phyloP scores from a whole-genome alignment of 2,888 invertebrate genomes.

The Lymantria monacha region DNA sequence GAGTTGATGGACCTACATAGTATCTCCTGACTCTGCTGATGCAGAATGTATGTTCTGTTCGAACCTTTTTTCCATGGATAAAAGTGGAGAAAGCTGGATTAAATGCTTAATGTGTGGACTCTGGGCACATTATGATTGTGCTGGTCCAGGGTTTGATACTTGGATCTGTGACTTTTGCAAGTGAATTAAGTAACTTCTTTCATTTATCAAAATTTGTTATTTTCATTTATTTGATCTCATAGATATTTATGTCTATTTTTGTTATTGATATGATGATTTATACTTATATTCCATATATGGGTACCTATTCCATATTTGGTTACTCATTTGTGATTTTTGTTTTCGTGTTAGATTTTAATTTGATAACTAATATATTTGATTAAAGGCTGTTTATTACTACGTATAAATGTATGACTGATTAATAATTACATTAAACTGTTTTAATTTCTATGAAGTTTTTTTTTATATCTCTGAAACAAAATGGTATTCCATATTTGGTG shows the following conservation, averaged over 20 bases:
- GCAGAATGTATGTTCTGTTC: constrained; percentile 17
- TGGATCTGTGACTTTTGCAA: constrained; percentile 19
- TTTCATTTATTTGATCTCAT: constrained; percentile 12
- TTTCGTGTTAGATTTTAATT: constrained; percentile 19
- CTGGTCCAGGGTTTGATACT: constrained; percentile 8
- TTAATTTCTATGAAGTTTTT: constrained; percentile 16
- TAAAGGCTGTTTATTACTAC: constrained; percentile 11
- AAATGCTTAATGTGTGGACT: constrained; percentile 9
- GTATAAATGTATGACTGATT: constrained; percentile 14
- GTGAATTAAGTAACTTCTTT: constrained; percentile 3
- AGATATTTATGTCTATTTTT: constrained; percentile 15
- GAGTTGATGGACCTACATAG: constrained; percentile 10
- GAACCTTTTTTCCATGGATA: constrained; percentile 14
- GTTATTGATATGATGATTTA: constrained; percentile 16
- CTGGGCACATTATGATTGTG: constrained; percentile 11
- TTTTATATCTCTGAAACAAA: constrained; percentile 13
- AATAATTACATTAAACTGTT: constrained; percentile 15
- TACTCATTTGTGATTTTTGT: constrained; percentile 21
- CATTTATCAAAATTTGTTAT: constrained; percentile 15
- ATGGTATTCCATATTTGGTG: constrained; percentile 13
- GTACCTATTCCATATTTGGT: constrained; percentile 21
- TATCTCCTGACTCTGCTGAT: constrained; percentile 11
- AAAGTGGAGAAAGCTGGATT: constrained; percentile 5
- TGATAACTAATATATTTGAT: constrained; percentile 17
- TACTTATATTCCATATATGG: constrained; percentile 19